These are phyloP conservation scores for Xiphydria camelus DNA, from an alignment of 2,888 invertebrate species.

Conservation along the genomic window DNA sequence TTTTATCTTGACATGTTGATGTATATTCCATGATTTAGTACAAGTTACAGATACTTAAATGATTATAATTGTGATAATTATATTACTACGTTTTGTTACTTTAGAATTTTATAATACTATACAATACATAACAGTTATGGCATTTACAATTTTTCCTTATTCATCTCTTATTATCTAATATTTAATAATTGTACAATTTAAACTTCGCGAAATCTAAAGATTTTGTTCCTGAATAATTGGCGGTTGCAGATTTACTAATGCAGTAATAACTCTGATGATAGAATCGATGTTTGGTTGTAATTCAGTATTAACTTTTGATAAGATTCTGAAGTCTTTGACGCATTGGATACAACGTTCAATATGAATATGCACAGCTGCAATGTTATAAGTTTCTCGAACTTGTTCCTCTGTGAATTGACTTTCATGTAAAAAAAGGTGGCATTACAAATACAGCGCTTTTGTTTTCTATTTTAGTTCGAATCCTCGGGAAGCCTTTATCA, in stretches of 20 bases:
- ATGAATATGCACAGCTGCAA: slow-evolving; percentile 23
- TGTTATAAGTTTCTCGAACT: slow-evolving; percentile 18
- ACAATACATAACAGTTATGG: no score
- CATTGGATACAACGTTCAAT: slow-evolving; percentile 19
- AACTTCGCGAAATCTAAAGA: no score
- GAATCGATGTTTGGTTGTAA: slow-evolving; percentile 18
- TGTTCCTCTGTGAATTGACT: slow-evolving; percentile 20
- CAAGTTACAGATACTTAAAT: no score
- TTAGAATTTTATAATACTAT: no score
- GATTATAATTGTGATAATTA: no score
- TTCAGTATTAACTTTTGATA: slow-evolving; percentile 15
- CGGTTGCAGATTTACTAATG: slow-evolving; percentile 17
- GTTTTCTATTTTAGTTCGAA: slow-evolving; percentile 16
- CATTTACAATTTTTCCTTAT: no score
- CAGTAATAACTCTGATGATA: slow-evolving; percentile 18
- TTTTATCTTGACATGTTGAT: no score
- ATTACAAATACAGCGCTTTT: slow-evolving; percentile 24
- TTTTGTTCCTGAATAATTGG: slow-evolving; percentile 12
- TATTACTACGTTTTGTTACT: no score
- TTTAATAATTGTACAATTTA: no score
- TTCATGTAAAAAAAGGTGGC: slow-evolving; percentile 21
- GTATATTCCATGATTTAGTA: no score
- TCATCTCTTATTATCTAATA: no score
- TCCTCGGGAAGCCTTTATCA: no score
- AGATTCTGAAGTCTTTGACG: slow-evolving; percentile 19